Evolutionary conservation across 1,140 invertebrate genomes (phyloP).

Genomic region (Drosophila watanabei): DNA sequence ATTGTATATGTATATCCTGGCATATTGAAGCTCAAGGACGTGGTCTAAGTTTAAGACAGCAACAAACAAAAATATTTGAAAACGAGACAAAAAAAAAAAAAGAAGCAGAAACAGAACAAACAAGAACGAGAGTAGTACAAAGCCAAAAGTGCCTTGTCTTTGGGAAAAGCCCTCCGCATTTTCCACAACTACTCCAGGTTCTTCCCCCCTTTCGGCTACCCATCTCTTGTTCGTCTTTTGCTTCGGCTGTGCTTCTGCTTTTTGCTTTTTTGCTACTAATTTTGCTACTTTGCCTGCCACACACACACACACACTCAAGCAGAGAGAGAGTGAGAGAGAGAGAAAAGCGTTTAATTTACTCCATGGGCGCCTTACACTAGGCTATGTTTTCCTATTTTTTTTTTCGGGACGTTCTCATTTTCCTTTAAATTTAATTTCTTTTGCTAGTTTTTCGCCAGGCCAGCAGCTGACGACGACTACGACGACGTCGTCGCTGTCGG

Average conservation of each 20-base stretch:
- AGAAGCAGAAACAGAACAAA: conserved; percentile 14
- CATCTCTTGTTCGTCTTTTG: conserved; percentile 33
- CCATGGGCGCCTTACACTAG: conserved; percentile 52
- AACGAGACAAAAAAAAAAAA: conserved; percentile 21
- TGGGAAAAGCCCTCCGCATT: conserved; percentile 2
- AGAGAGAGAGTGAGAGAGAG: conserved; percentile 5
- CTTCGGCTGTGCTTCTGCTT: conserved; percentile 35
- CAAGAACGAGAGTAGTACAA: conserved; percentile 36
- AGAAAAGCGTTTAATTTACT: conserved; percentile 61
- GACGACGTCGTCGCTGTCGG: conserved; percentile 42
- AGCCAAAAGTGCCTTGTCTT: conserved; percentile 49
- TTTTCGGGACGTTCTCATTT: conserved; percentile 21
- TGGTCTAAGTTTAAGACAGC: conserved; percentile 61
- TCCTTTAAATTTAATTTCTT: conserved; percentile 83
- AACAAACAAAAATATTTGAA: conserved; percentile 26
- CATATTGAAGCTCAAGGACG: conserved; percentile 76
- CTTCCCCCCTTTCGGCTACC: conserved; percentile 11
- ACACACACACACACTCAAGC: neutral
- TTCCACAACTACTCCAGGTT: conserved; percentile 5
- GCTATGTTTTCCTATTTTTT: conserved; percentile 44
- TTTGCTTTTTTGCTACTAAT: conserved; percentile 64
- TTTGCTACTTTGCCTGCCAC: conserved; percentile 61
- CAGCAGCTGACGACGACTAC: conserved; percentile 33
- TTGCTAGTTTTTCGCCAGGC: conserved; percentile 69
- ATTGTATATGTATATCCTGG: conserved; percentile 18